Conservation (phyloP, 2,797 vertebrate species). For the Cossypha caffra region DNA sequence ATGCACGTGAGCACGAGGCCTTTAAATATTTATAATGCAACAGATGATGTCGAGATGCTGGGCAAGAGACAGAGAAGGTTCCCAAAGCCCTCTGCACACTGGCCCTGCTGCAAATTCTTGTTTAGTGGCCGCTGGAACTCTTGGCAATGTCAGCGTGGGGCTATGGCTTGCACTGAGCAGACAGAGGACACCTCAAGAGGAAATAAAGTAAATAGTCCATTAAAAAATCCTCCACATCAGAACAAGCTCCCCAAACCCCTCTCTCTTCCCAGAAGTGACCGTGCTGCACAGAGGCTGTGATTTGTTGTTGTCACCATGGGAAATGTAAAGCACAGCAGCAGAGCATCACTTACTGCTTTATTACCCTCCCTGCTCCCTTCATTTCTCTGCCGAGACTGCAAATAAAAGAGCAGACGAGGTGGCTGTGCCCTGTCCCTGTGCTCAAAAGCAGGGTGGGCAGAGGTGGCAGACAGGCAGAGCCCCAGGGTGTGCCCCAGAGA, state of each 20-base stretch:
- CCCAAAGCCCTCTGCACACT: rapidly evolving
- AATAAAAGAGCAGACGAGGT: background rate
- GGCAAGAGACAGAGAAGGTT: background rate
- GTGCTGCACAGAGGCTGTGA: background rate
- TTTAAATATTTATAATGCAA: background rate
- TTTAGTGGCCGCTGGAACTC: background rate
- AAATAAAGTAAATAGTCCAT: background rate
- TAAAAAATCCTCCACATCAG: background rate
- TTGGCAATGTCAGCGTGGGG: background rate
- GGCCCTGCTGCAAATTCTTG: background rate
- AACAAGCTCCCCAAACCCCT: background rate
- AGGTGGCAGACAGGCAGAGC: background rate
- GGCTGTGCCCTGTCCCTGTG: background rate
- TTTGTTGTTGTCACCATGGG: background rate
- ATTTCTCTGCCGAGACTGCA: background rate
- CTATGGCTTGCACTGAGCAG: background rate
- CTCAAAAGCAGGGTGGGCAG: background rate
- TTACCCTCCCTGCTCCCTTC: background rate
- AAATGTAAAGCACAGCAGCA: background rate
- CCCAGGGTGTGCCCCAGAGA: rapidly evolving
- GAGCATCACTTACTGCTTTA: background rate
- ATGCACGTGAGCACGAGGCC: rapidly evolving
- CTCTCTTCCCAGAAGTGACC: background rate
- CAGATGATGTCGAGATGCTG: background rate
- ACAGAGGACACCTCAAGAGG: background rate